Conservation (phyloP, 23 tunicate genomes). For the Clavelina lepadiformis region DNA sequence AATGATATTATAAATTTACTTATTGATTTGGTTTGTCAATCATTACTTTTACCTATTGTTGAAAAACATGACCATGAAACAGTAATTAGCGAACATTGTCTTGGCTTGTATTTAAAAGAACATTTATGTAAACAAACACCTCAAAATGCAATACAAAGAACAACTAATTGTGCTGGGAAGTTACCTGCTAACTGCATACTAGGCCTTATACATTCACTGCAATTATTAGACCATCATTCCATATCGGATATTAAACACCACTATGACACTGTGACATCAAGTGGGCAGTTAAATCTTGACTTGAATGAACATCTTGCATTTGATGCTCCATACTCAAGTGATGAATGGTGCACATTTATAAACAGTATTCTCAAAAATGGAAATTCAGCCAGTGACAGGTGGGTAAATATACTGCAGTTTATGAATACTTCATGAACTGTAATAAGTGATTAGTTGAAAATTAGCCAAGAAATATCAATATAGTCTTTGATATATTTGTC, state of each 20-base stretch:
- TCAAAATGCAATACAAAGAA: neutral
- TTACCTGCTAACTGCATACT: constrained; percentile 19
- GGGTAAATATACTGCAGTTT: too few relatives aligned
- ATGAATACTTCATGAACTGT: too few relatives aligned
- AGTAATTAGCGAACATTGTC: neutral
- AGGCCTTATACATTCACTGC: constrained; percentile 7
- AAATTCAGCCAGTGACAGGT: too few relatives aligned
- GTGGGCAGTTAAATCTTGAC: neutral
- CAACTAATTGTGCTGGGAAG: neutral
- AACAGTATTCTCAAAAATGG: too few relatives aligned
- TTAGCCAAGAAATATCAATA: too few relatives aligned
- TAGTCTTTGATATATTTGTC: too few relatives aligned
- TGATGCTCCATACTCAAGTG: constrained; percentile 36
- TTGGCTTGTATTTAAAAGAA: neutral
- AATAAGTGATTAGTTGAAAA: too few relatives aligned
- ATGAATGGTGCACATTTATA: too few relatives aligned
- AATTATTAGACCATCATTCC: constrained; percentile 10
- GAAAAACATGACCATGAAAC: neutral
- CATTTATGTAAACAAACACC: neutral
- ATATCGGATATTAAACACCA: constrained; percentile 1
- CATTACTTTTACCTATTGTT: constrained; percentile 18
- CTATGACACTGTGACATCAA: neutral
- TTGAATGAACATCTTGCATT: constrained; percentile 5
- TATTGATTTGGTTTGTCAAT: constrained; percentile 12
- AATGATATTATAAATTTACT: constrained; percentile 3